These are phyloP conservation scores for Ceratina japonica DNA, from an alignment of 1,140 invertebrate genomes.

Conservation along the genomic window DNA sequence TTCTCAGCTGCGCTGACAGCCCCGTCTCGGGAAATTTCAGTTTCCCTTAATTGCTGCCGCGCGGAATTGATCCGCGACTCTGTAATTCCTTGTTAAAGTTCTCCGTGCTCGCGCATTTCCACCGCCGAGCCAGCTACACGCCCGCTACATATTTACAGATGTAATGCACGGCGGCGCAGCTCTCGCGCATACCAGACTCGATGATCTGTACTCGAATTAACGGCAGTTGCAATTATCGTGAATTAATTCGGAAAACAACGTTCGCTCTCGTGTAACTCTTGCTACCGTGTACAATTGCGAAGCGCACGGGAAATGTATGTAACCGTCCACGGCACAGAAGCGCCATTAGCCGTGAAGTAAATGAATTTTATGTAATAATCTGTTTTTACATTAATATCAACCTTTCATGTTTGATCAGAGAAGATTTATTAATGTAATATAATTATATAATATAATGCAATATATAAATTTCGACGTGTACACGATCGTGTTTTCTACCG, in stretches of 20 bases:
- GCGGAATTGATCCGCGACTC: constrained; percentile 1
- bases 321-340: no score
- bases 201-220: constrained; percentile 13
- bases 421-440: no score
- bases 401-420: no score
- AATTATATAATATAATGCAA: no score
- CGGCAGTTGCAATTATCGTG: neutral
- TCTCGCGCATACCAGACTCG: neutral
- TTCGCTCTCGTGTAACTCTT: no score
- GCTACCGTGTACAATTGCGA: neutral
- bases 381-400: no score
- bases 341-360: no score
- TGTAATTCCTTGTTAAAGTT: constrained; percentile 21
- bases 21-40: constrained; percentile 34
- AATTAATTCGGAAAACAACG: neutral
- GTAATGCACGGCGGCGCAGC: neutral
- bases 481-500: no score
- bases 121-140: neutral
- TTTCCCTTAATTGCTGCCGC: constrained; percentile 3
- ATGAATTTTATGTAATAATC: no score
- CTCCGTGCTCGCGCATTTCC: neutral
- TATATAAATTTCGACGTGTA: no score
- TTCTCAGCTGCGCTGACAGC: neutral
- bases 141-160: neutral
- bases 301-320: constrained; percentile 26